A percentile compares a stretch with the other conserved stretches of the same genome.
Conservation (phyloP, 2,113 vertebrate genomes). For the Crotalus tigris region DNA sequence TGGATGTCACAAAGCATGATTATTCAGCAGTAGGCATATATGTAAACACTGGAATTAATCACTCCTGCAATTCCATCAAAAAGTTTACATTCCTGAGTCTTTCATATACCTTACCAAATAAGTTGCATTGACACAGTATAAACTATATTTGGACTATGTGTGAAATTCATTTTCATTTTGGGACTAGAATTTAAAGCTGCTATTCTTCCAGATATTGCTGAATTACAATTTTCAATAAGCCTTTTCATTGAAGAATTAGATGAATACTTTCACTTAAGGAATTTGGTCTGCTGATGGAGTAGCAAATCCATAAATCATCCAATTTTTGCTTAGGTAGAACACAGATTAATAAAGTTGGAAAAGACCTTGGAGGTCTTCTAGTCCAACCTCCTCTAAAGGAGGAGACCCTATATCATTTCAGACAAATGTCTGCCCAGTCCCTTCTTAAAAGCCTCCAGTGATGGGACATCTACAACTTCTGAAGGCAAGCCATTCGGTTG, state of each 20-base stretch:
- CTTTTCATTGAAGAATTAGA: neutral
- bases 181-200: neutral
- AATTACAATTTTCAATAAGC: neutral
- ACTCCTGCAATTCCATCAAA: neutral
- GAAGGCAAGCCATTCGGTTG: neutral
- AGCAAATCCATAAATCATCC: neutral
- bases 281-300: neutral
- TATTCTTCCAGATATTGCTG: neutral
- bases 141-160: neutral
- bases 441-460: neutral
- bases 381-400: neutral
- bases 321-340: neutral
- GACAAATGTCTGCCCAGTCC: neutral
- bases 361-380: neutral
- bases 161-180: neutral
- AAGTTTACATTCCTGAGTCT: neutral
- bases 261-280: neutral
- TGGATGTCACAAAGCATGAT: constrained; percentile 22
- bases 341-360: neutral
- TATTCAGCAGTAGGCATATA: neutral
- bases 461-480: neutral
- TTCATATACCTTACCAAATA: neutral
- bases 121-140: neutral
- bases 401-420: neutral
- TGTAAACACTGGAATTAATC: neutral